These are phyloP conservation scores for Scolopax rusticola DNA, from an alignment of 2,797 vertebrate species.

Conservation along the genomic window DNA sequence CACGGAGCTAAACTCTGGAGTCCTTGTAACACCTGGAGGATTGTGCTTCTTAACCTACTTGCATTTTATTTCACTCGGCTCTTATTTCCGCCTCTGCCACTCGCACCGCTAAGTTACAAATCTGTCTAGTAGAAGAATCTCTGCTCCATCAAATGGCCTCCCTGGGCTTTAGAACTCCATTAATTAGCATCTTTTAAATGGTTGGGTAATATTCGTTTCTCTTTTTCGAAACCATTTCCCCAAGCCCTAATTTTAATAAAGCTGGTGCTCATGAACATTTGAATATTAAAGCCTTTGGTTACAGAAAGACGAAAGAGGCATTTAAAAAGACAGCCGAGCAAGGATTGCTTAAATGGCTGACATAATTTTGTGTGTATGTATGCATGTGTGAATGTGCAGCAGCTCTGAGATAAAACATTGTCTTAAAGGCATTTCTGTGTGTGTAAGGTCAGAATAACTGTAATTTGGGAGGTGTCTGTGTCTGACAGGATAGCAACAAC, in stretches of 20 bases:
- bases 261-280: slow-evolving; percentile 78
- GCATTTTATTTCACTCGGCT: slow-evolving; percentile 68
- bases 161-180: slow-evolving; percentile 80
- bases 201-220: slow-evolving; percentile 79
- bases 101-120: slow-evolving; percentile 6
- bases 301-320: slow-evolving; percentile 72
- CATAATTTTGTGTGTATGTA: slow-evolving; percentile 5
- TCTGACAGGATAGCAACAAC: background rate
- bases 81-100: slow-evolving; percentile 35
- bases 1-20: slow-evolving; percentile 19
- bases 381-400: background rate
- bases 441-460: background rate
- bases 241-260: slow-evolving; percentile 84
- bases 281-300: slow-evolving; percentile 81
- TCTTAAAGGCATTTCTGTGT: slow-evolving; percentile 43
- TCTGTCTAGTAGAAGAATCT: slow-evolving; percentile 64
- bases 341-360: slow-evolving; percentile 61
- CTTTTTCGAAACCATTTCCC: slow-evolving; percentile 77
- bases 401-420: slow-evolving; percentile 65
- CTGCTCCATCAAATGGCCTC: slow-evolving; percentile 72
- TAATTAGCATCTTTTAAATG: slow-evolving; percentile 85
- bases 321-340: slow-evolving; percentile 74
- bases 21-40: slow-evolving; percentile 25
- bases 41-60: slow-evolving; percentile 70
- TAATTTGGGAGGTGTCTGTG: background rate